Evolutionary conservation across 2,888 invertebrate species (phyloP).

Genomic region (Bombyx huttoni): DNA sequence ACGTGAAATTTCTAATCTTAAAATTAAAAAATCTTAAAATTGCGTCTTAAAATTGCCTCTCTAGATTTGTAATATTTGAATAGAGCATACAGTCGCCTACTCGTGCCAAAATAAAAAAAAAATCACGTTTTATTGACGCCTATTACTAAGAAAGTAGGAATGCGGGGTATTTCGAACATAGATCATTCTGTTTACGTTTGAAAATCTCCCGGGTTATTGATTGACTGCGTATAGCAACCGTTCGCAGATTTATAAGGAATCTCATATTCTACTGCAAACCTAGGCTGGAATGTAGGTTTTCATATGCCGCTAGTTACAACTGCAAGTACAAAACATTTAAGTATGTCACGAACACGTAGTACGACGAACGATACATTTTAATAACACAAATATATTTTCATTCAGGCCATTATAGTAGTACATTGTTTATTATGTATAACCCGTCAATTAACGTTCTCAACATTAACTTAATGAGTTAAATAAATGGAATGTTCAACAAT

Average conservation of each 20-base stretch:
- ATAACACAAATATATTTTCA: not conserved
- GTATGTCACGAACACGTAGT: slow-evolving; percentile 1
- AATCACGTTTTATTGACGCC: not conserved
- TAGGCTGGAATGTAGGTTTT: no score
- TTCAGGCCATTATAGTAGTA: not conserved
- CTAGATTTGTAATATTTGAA: not conserved
- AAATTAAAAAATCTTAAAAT: no score
- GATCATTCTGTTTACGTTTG: not conserved
- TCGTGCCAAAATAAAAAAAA: not conserved
- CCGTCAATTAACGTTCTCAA: no score
- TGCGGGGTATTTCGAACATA: not conserved
- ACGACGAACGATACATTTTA: not conserved
- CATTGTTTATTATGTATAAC: not conserved
- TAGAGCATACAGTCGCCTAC: not conserved
- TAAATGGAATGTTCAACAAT: no score
- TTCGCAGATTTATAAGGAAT: not conserved
- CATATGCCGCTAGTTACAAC: no score
- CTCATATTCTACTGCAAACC: no score
- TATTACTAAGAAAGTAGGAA: slow-evolving; percentile 1
- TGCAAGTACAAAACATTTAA: not conserved
- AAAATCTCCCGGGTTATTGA: not conserved
- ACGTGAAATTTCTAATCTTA: no score
- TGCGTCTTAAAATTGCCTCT: no score
- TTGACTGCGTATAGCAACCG: not conserved
- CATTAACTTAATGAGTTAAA: no score